Percentiles rank a stretch among this genome's conserved stretches.
phyloP scores from a whole-genome alignment of 2,113 vertebrate genomes.

The Chiloscyllium plagiosum region DNA sequence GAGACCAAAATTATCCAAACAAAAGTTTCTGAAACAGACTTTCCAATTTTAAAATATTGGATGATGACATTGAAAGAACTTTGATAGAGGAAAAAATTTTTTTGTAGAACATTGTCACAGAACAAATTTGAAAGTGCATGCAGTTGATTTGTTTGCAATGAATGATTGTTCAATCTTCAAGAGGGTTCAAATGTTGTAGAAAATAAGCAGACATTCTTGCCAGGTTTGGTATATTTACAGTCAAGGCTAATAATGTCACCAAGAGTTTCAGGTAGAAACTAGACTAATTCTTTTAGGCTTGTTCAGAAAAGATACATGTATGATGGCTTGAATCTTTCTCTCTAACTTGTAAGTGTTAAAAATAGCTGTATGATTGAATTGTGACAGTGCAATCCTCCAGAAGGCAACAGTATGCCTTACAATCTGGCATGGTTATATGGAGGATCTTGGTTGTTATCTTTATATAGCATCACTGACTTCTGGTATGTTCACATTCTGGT shows the following conservation, averaged over 20 bases:
- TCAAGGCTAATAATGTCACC: not conserved
- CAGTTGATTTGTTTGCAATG: not conserved
- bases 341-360: not conserved
- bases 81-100: too few relatives aligned
- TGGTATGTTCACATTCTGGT: not conserved
- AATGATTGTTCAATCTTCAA: not conserved
- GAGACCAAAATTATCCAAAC: not conserved
- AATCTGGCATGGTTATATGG: not conserved
- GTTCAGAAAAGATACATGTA: not conserved
- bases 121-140: not conserved
- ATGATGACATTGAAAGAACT: not conserved
- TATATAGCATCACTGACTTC: not conserved
- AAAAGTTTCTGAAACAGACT: not conserved
- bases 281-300: not conserved
- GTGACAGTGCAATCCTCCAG: not conserved
- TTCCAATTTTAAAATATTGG: not conserved
- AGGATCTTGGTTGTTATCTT: not conserved
- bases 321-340: not conserved
- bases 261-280: not conserved
- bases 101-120: not conserved
- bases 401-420: not conserved
- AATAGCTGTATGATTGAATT: not conserved
- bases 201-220: not conserved
- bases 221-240: not conserved
- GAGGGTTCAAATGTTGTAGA: not conserved